Percentiles rank a stretch among this genome's conserved stretches.
Conservation (phyloP, 1,140 invertebrate species). For the Daktulosphaira vitifoliae region DNA sequence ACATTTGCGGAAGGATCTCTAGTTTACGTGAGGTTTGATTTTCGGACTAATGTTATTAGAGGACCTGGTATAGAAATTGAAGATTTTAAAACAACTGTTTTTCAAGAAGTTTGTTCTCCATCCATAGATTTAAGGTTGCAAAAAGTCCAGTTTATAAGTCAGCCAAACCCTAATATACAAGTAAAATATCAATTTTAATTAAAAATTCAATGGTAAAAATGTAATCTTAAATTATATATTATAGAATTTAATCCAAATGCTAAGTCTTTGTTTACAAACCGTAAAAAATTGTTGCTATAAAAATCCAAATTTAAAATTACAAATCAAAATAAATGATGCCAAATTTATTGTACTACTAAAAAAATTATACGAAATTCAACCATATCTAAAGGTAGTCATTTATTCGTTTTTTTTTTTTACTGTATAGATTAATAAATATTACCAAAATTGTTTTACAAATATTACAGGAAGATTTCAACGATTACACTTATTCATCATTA, state of each 20-base stretch:
- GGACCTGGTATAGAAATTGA: constrained; percentile 21
- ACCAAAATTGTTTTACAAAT: constrained; percentile 1
- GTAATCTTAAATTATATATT: neutral
- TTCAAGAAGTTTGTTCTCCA: neutral
- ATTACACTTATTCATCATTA: neutral
- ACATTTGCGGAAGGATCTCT: neutral
- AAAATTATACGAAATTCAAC: constrained; percentile 12
- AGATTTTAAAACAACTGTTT: neutral
- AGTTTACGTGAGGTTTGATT: constrained; percentile 8
- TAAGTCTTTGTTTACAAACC: constrained; percentile 12
- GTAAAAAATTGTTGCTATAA: neutral
- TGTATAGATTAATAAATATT: neutral
- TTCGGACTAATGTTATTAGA: constrained; percentile 18
- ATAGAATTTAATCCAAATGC: constrained; percentile 10
- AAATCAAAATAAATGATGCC: constrained; percentile 16
- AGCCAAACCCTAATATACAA: neutral
- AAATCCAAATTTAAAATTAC: neutral
- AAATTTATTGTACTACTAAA: neutral
- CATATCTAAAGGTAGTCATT: constrained; percentile 22
- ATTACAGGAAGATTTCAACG: constrained; percentile 21
- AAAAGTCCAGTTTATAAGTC: constrained; percentile 20
- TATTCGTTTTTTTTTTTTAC: neutral
- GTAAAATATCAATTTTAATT: neutral
- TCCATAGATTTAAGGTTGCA: constrained; percentile 5
- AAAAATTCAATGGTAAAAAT: neutral